A percentile compares a stretch with the other conserved stretches of the same genome.
phyloP scores from a whole-genome alignment of 2,113 vertebrate species.

The Trematocara zebra region DNA sequence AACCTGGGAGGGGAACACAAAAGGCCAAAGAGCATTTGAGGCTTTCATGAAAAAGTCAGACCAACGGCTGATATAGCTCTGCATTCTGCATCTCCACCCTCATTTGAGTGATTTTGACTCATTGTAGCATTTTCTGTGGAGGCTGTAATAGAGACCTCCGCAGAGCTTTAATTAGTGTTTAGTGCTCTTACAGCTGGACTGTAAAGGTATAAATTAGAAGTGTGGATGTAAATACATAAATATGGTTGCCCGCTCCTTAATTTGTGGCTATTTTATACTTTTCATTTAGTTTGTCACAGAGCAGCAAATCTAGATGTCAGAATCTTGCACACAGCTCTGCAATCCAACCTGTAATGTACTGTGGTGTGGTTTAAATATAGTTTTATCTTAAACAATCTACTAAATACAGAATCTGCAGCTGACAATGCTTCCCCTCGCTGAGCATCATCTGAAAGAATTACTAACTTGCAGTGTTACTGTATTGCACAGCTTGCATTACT shows the following conservation, averaged over 20 bases:
- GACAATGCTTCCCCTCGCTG: not conserved
- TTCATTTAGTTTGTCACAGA: not conserved
- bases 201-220: not conserved
- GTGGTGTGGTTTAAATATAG: not conserved
- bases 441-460: not conserved
- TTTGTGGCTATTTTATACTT: not conserved
- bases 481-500: not conserved
- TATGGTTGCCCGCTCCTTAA: not conserved
- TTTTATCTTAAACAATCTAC: not conserved
- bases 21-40: not conserved
- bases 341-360: not conserved
- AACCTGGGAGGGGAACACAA: not conserved
- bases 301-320: not conserved
- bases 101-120: constrained; percentile 3
- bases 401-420: not conserved
- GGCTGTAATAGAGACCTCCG: not conserved
- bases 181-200: not conserved
- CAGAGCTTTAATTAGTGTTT: constrained; percentile 13
- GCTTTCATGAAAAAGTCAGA: not conserved
- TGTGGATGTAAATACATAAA: not conserved
- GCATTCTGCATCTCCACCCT: constrained; percentile 19
- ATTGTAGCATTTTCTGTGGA: constrained; percentile 7
- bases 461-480: not conserved
- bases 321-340: not conserved
- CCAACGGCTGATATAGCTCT: constrained; percentile 1